Evolutionary conservation across 2,797 vertebrate genomes (phyloP), one percentile per base, ranked within the genome.

Genomic region (Paedocypris micromegethes): DNA sequence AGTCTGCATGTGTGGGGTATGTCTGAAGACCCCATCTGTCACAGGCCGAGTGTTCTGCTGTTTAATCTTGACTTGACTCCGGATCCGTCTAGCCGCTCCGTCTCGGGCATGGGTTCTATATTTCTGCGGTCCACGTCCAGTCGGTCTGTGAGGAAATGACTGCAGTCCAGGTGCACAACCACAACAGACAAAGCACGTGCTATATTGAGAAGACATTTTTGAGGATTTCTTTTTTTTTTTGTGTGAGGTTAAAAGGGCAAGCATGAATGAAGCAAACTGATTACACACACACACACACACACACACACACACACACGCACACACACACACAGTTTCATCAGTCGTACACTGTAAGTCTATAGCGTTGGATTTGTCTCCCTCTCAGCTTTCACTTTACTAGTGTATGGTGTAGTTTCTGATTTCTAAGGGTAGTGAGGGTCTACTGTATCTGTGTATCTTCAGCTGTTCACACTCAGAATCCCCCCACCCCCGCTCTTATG

Each of bases 381-480:
- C 77, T 78, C 68, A 63, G 45, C 56, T 76, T 78, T 66, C 68
- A 3, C 60, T 78, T 76, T 69, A 78, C 71, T 72, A 47, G 70
- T 40, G 41, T 43, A 8, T 43, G 45, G 47, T 76, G 45, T 50
- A 59, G 57, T 69, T 78, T 67, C 73, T 78, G 68, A 77, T 78
- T 76, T 76, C 73, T 76, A 76, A 77, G 73, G 72, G 64, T 58
- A 58, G 65, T 54, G 72, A 58, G 75, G 67, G 65, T 80, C 77
- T 58, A 58, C 78, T 66, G 75, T 71, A 66, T 80, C 78, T 54
- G 58, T 85, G 86, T 84, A 83, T 85, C 75, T 82, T 90, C 88
- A 88, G 86, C 88, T 89, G 88, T 84, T 88, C 83, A 85, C 80
- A 84, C 80, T 44, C 57, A 64, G 40, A 41, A 51, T 37, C 6